Base-by-base conservation (phyloP, 2,113 vertebrate genomes). In the Candoia aspera region DNA sequence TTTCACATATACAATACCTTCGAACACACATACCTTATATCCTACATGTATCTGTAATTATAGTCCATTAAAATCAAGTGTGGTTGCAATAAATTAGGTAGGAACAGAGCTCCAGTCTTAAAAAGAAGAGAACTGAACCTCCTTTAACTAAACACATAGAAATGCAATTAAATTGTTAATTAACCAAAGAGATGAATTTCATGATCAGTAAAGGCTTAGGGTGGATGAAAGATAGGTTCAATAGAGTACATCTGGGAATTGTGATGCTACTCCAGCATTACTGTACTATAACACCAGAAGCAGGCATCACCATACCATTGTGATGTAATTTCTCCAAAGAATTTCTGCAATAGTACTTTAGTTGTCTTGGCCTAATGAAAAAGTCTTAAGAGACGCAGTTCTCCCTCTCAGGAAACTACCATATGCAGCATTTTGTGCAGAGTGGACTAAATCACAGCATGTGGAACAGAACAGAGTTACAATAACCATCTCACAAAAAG, bases 61-160 rank as follows among this genome's bases (percentile, higher is more conserved):
- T 42, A 19, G 83, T 89, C 91, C 57, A 55, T 9, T 84, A 58
- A 84, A 84, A 88, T 84, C 55, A 62, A 84, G 33, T 29, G 57
- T 37, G 87, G 23, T 89, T 84, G 53, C 57, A 84, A 89, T 92
- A 46, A 84, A 89, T 62, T 33, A 84, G 53, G 53, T 59, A 84
- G 86, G 42, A 88, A 33, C 37, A 84, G 24, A 79, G 19, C 84
- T 88, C 55, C 17, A 9, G 15, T 83, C 12, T 13, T 73, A 46
- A 29, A 26, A 49, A 21, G 11, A 42, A 83, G 46, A 68, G 53
- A 73, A 42, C 4, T 21, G 53, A n/a, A 83, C 6, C 24, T 46
- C 24, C 6, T 49, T 26, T 68, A 68, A 62, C 59, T 24, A 68
- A 86, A 86, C 46, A 86, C 13, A 23, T n/a, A 62, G 24, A 91